Conservation (phyloP, 2,888 invertebrate species). For the Pammene fasciana region DNA sequence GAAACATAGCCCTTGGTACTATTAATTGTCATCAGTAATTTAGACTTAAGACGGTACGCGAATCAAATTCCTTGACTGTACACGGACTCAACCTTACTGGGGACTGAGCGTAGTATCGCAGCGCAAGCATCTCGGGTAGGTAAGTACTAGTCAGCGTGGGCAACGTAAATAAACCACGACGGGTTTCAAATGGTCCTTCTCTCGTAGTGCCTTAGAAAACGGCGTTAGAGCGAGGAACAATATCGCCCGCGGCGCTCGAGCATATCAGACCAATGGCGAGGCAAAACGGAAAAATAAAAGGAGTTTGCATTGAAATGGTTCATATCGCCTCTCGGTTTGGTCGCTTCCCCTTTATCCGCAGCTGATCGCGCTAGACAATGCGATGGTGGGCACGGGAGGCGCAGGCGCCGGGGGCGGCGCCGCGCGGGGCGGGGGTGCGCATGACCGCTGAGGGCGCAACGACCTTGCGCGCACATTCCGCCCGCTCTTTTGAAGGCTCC, state of each 20-base stretch:
- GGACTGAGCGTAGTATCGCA: constrained; percentile 29
- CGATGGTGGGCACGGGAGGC: constrained; percentile 63
- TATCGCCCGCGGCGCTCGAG: constrained; percentile 72
- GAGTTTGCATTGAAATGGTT: constrained; percentile 76
- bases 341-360: constrained; percentile 78
- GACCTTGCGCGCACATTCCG: constrained; percentile 82
- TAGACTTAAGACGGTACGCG: no score
- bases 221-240: constrained; percentile 70
- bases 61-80: no score
- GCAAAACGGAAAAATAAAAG: constrained; percentile 69
- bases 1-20: no score
- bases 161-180: constrained; percentile 71
- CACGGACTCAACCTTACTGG: constrained; percentile 28
- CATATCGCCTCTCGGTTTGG: constrained; percentile 70
- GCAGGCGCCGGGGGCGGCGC: constrained; percentile 45
- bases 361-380: constrained; percentile 79
- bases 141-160: constrained; percentile 65
- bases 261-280: constrained; percentile 51
- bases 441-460: constrained; percentile 84
- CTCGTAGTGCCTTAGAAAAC: constrained; percentile 67
- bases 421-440: constrained; percentile 62
- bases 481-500: constrained; percentile 71
- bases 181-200: constrained; percentile 62
- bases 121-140: constrained; percentile 55
- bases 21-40: no score